phyloP scores from a whole-genome alignment of 2,888 invertebrate species.

The Cyrtodaria siliqua region DNA sequence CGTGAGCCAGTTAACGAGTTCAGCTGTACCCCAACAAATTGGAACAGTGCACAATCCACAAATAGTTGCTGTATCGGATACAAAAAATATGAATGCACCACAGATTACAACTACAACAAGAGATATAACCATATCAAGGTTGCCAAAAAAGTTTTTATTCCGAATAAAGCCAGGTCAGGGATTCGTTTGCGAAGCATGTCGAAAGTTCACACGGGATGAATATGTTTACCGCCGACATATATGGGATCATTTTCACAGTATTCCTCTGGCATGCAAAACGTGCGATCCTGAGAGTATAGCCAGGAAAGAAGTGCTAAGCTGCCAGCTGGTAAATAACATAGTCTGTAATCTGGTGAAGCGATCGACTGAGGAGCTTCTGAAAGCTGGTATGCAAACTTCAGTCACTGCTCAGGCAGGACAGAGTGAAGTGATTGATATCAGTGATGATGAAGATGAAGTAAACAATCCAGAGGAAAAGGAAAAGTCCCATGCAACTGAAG shows the following conservation, averaged over 20 bases:
- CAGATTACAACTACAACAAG: no score
- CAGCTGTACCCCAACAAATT: no score
- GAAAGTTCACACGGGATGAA: slow-evolving; percentile 62
- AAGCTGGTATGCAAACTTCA: neutral
- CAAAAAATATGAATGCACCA: no score
- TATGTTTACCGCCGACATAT: slow-evolving; percentile 63
- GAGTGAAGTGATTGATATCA: slow-evolving; percentile 61
- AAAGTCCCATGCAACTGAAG: slow-evolving; percentile 24
- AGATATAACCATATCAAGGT: neutral
- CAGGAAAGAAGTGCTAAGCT: slow-evolving; percentile 27
- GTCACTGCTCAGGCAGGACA: slow-evolving; percentile 5
- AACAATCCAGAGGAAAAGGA: slow-evolving; percentile 5
- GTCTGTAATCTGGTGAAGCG: slow-evolving; percentile 46
- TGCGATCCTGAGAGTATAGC: slow-evolving; percentile 34
- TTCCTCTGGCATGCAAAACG: slow-evolving; percentile 37
- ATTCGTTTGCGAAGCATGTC: slow-evolving; percentile 62
- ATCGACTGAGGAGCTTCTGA: slow-evolving; percentile 14
- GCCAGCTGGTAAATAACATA: slow-evolving; percentile 48
- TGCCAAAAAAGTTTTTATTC: slow-evolving; percentile 40
- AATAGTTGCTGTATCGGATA: no score
- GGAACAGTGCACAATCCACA: no score
- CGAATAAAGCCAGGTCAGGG: slow-evolving; percentile 53
- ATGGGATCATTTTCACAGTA: slow-evolving; percentile 70
- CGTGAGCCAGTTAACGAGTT: no score
- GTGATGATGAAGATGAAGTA: slow-evolving; percentile 59